Percentiles rank a stretch among this genome's conserved stretches.
phyloP scores from a whole-genome alignment of 2,888 invertebrate species.

The Heliconius hortense region DNA sequence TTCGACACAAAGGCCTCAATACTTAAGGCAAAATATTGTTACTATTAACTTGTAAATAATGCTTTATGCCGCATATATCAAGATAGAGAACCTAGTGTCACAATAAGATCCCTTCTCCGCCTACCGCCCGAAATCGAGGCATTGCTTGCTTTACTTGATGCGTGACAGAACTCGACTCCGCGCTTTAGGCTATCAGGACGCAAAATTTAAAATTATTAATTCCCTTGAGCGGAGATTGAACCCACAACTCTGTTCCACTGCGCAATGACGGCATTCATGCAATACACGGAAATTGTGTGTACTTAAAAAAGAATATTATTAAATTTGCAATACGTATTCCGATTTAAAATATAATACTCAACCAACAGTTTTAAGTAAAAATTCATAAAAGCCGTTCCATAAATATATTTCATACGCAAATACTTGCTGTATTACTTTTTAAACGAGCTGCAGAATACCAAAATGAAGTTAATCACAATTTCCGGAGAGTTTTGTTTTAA shows the following conservation, averaged over 20 bases:
- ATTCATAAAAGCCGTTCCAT: slow-evolving; percentile 3
- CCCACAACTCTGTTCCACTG: neutral
- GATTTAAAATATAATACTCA: slow-evolving; percentile 1
- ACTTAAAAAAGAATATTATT: neutral
- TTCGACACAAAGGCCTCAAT: neutral
- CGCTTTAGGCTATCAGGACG: no score
- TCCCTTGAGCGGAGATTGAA: neutral
- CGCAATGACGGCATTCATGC: neutral
- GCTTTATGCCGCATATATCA: no score
- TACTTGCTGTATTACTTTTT: slow-evolving; percentile 30
- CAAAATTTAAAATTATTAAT: no score
- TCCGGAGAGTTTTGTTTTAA: slow-evolving; percentile 37
- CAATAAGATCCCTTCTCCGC: no score
- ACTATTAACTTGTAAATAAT: neutral
- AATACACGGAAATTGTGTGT: neutral
- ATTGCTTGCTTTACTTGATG: no score
- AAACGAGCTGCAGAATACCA: slow-evolving; percentile 46
- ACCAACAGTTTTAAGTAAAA: neutral
- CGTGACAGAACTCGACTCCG: no score
- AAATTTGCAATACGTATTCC: neutral
- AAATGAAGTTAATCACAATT: slow-evolving; percentile 40
- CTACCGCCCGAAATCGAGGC: no score
- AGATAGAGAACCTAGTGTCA: no score
- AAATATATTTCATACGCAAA: slow-evolving; percentile 42
- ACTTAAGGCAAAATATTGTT: neutral